Evolutionary conservation across 2,888 invertebrate genomes (phyloP).

Genomic region (Drosophila emarginata): DNA sequence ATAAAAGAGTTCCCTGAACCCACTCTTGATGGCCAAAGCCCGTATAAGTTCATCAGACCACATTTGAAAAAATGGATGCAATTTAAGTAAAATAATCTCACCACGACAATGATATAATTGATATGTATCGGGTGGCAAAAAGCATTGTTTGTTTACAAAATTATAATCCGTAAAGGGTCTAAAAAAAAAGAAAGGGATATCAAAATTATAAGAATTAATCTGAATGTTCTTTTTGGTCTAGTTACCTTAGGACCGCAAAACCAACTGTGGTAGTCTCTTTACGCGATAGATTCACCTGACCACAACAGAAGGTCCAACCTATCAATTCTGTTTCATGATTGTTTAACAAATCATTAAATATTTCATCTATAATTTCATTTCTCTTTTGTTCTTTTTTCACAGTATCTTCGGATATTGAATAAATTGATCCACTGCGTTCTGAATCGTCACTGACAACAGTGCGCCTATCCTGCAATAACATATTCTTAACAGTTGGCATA

Average conservation of each 20-base stretch:
- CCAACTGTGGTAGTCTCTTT: constrained; percentile 64
- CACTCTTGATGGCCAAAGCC: constrained; percentile 59
- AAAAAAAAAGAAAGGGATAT: background rate
- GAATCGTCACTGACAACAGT: too few relatives aligned
- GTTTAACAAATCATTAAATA: constrained; percentile 49
- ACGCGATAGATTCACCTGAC: constrained; percentile 36
- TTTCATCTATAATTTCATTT: constrained; percentile 29
- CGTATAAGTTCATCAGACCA: constrained; percentile 69
- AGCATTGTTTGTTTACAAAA: constrained; percentile 53
- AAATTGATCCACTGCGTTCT: too few relatives aligned
- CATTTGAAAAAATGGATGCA: constrained; percentile 76
- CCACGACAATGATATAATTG: constrained; percentile 48
- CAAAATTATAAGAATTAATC: background rate
- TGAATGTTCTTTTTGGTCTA: too few relatives aligned
- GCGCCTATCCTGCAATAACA: background rate
- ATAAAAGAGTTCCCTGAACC: constrained; percentile 66
- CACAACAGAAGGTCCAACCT: constrained; percentile 67
- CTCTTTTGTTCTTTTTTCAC: background rate
- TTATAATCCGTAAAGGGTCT: constrained; percentile 46
- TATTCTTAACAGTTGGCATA: constrained; percentile 16
- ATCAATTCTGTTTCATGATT: constrained; percentile 51
- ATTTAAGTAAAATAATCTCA: constrained; percentile 64
- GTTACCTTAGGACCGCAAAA: constrained; percentile 69
- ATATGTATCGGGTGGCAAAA: constrained; percentile 36
- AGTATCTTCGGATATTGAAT: background rate